Evolutionary conservation across 2,113 vertebrate species (phyloP), one percentile per base, ranked within the genome.

Genomic region (Epinephelus fuscoguttatus): DNA sequence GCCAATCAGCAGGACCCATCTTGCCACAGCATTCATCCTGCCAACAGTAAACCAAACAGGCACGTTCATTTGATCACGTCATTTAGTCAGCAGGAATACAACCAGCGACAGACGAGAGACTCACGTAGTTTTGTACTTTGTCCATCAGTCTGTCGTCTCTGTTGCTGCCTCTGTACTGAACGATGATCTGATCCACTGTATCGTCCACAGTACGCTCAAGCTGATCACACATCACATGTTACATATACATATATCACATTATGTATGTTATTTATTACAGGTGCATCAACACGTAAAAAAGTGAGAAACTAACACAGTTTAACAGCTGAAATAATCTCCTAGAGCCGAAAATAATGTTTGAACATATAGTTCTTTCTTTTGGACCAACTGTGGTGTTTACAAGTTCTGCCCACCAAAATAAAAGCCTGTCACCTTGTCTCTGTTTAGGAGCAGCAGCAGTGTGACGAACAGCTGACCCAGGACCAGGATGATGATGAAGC

Each of bases 21-120:
- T 59, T 27, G 52, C 95, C 95, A 25, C 95, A 95, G 84, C 95
- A 95, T 4, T 21, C 0, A 1, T 63, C 89, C 95, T 95, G 80
- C 4, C 49, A 33, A 33, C 52, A 71, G 56, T 0, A 11, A 40
- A 45, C 2, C 70, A 56, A 15, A 63, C 25, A 68, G 13, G 40
- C 40, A 45, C 11, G 42, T 45, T 45, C 42, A 45, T 12, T 9
- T 45, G 2, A 45, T 45, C 42, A 45, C 9, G 8, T 45, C 11
- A 45, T 45, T 10, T 0, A 11, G 42, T 45, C 42, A 45, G 42
- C 42, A 45, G 42, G 42, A 63, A 25, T 12, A 11, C 17, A 53
- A 60, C 17, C 63, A 25, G 4, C 13, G 6, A 37, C 4, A 10
- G 23, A 4, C 0, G 27, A 27, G n/a, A 50, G 63, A 89, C 94